Base-by-base conservation (phyloP, 2,113 vertebrate genomes). In the Poecile atricapillus region DNA sequence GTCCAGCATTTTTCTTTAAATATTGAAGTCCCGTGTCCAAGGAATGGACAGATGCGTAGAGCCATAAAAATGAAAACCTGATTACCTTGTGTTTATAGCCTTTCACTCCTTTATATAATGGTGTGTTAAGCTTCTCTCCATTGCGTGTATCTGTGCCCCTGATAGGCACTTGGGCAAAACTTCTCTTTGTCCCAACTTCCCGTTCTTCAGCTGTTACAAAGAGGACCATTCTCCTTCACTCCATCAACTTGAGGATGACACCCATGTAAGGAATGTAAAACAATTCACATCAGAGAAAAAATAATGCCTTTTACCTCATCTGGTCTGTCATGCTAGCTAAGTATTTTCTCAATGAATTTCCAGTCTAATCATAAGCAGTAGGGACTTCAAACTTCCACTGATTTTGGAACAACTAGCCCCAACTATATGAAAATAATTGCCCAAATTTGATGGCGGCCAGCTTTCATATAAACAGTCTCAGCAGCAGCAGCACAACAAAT, bases 151-250 rank as follows among this genome's bases (percentile, higher is more conserved):
- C 62, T 70, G n/a, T 62, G 77, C 11, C 25, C 25, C 73, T 85
- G 70, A 94, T 47, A 92, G 82, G 44, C 20, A 21, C 28, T 90
- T 37, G 16, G 44, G 79, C 27, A 93, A 62, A 89, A 65, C 43
- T 94, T 97, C 59, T 35, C 50, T 92, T 96, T 96, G 58, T 55
- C 31, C 55, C 86, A 75, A 16, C 25, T 88, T 91, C 77, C 59
- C 7, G 7, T 39, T 56, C 67, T 92, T 84, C n/a, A 88, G 49
- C 68, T 92, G 52, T 44, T 89, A 81, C 69, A 90, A 82, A 96
- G 50, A 86, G 35, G 24, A 89, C 70, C 15, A 19, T n/a, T 83
- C 43, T 93, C 50, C 27, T 71, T 90, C 46, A 25, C 23, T 82
- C 21, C 18, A 78, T 58, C 30, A 63, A 78, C 56, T 56, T 73